Evolutionary conservation across 2,113 vertebrate species (phyloP).

Genomic region (Tragelaphus scriptus): DNA sequence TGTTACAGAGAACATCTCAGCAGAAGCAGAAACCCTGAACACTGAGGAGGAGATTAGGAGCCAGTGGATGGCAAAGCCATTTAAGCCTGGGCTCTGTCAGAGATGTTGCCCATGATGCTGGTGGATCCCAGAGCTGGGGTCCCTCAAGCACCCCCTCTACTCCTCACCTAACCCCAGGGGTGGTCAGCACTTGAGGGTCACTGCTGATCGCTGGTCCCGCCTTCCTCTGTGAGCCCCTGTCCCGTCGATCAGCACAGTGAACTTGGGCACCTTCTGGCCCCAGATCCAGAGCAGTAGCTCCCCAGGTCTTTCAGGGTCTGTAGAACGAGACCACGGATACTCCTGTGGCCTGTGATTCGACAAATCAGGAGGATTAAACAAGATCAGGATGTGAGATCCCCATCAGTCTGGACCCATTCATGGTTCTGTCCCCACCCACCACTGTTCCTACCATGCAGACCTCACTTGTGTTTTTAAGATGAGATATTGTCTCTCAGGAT

Average conservation of each 20-base stretch:
- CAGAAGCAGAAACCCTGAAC: not conserved
- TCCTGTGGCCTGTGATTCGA: rapidly evolving
- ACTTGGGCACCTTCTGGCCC: rapidly evolving
- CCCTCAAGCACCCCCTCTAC: rapidly evolving
- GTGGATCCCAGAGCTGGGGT: rapidly evolving
- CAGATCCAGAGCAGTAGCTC: no score
- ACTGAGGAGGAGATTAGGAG: rapidly evolving
- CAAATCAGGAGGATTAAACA: rapidly evolving
- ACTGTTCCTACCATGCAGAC: no score
- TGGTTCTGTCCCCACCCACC: rapidly evolving
- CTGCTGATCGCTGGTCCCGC: rapidly evolving
- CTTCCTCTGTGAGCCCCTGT: not conserved
- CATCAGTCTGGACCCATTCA: rapidly evolving
- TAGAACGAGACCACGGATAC: rapidly evolving
- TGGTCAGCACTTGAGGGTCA: rapidly evolving
- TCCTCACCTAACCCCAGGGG: not conserved
- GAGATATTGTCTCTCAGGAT: not conserved
- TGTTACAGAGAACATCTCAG: not conserved
- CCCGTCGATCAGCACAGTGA: rapidly evolving
- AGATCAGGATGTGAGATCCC: rapidly evolving
- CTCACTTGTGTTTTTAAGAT: no score
- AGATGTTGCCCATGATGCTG: rapidly evolving
- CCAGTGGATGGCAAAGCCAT: rapidly evolving
- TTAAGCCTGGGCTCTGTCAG: rapidly evolving
- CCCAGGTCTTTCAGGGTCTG: not conserved